Evolutionary conservation across 2,113 vertebrate genomes (phyloP).

Genomic region (Theristicus caerulescens): DNA sequence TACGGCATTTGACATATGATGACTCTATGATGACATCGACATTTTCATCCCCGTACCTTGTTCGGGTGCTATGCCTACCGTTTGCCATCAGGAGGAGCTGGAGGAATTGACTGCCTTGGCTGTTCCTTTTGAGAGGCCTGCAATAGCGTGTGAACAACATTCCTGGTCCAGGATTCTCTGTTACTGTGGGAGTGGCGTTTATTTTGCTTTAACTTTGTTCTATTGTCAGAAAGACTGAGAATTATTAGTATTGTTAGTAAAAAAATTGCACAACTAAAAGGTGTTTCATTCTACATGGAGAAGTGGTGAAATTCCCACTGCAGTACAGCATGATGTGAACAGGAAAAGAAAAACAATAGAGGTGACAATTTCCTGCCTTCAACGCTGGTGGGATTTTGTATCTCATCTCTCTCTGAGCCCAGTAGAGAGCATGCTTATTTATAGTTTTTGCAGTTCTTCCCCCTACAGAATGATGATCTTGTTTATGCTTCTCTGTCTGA

Average conservation of each 20-base stretch:
- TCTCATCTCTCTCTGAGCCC: neutral
- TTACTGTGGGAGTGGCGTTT: accelerated
- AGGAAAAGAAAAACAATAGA: neutral
- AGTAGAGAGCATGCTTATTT: neutral
- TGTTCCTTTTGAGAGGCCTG: neutral
- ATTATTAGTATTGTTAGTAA: neutral
- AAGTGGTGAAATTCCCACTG: neutral
- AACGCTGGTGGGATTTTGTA: neutral
- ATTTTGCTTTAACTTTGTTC: neutral
- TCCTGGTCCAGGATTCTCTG: neutral
- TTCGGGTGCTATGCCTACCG: neutral
- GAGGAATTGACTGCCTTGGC: neutral
- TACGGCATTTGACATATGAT: accelerated
- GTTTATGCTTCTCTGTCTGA: neutral
- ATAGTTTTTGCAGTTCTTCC: neutral
- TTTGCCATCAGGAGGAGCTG: slow-evolving; percentile 26
- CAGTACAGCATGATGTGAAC: neutral
- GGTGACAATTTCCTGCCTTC: neutral
- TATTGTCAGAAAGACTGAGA: neutral
- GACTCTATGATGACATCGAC: no score
- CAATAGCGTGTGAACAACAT: accelerated
- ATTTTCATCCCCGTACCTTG: neutral
- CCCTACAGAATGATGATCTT: neutral
- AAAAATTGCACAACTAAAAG: neutral
- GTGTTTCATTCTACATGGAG: neutral